Conservation (phyloP, 2,888 invertebrate genomes). For the Disparrhopalites patrizii region DNA sequence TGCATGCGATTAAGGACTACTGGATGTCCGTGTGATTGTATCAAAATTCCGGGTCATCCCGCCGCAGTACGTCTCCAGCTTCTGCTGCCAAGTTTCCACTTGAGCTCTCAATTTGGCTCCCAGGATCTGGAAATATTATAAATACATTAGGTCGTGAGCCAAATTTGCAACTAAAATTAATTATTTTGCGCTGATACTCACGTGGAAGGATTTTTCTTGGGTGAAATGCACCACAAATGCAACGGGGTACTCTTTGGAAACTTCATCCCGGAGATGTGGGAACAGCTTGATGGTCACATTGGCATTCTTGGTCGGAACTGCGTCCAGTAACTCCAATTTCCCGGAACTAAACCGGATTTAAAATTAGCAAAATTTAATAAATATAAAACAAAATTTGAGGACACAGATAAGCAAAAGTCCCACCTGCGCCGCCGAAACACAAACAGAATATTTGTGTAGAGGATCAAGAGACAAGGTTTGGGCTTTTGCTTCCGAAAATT, state of each 20-base stretch:
- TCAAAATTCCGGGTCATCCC: background rate
- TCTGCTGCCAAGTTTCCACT: constrained; percentile 1
- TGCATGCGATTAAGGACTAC: too few species aligned
- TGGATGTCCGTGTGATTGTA: background rate
- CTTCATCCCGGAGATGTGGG: background rate
- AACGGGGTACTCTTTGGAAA: constrained; percentile 5
- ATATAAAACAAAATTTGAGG: background rate
- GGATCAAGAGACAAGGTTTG: background rate
- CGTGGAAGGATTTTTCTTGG: background rate
- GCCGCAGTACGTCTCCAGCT: background rate
- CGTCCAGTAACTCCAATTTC: constrained; percentile 3
- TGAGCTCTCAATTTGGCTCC: background rate
- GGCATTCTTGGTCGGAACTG: background rate
- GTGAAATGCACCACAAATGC: constrained; percentile 8
- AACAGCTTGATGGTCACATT: background rate
- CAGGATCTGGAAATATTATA: background rate
- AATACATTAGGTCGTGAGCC: background rate
- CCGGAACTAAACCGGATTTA: constrained; percentile 4
- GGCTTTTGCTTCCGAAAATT: constrained; percentile 12
- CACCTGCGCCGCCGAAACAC: constrained; percentile 4
- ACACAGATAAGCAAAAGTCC: background rate
- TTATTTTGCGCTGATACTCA: background rate
- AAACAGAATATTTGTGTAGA: constrained; percentile 4
- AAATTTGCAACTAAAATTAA: background rate
- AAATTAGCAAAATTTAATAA: background rate